Conservation (phyloP, 2,113 vertebrate genomes). For the Shinisaurus crocodilurus region DNA sequence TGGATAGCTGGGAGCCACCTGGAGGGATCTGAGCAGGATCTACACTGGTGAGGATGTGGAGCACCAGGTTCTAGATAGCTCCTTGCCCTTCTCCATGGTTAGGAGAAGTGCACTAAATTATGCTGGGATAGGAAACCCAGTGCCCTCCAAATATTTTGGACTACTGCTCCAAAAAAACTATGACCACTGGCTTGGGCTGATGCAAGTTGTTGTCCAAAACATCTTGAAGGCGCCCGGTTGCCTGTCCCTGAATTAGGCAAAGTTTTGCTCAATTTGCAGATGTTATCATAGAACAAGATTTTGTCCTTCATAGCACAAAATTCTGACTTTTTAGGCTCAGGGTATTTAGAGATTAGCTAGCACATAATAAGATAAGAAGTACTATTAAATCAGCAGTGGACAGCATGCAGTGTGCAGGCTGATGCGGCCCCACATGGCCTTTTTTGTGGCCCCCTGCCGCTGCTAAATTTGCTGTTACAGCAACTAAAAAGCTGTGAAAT, state of each 20-base stretch:
- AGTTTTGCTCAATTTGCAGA: background rate
- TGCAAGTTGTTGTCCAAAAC: no score
- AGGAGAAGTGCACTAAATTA: no score
- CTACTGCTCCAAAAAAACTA: no score
- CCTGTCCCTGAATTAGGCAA: background rate
- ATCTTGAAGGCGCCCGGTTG: no score
- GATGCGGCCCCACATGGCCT: no score
- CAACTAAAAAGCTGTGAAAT: no score
- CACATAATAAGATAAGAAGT: background rate
- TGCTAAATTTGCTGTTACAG: no score
- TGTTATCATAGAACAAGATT: background rate
- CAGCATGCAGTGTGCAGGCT: no score
- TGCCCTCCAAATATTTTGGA: no score
- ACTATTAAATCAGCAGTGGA: background rate
- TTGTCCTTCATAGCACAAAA: background rate
- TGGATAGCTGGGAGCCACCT: background rate
- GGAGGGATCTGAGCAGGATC: background rate
- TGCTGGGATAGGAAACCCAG: no score
- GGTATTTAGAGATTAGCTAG: background rate
- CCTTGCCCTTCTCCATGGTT: background rate
- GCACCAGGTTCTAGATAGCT: background rate
- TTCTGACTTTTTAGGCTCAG: background rate
- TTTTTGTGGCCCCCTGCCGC: no score
- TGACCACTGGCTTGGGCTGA: no score
- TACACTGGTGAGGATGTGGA: background rate